These are phyloP conservation scores for Homarus americanus DNA, from an alignment of 1,140 invertebrate genomes.

Conservation along the genomic window DNA sequence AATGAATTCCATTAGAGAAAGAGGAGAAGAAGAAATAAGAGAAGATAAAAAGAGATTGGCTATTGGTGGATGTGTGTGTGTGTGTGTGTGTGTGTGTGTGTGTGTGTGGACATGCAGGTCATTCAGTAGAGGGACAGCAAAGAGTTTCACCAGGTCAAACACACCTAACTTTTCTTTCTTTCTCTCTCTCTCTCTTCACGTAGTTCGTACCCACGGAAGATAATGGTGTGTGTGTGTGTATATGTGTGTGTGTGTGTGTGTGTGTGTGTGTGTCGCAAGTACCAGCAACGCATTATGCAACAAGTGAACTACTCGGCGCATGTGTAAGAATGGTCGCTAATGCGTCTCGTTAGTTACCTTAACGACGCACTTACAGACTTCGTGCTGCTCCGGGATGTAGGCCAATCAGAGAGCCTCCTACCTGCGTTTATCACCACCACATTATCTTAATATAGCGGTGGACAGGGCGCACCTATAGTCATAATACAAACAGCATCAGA, in stretches of 20 bases:
- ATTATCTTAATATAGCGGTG: too few species aligned
- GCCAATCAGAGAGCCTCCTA: background rate
- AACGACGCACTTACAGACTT: background rate
- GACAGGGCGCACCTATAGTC: too few species aligned
- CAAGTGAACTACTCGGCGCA: background rate
- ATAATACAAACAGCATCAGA: too few species aligned
- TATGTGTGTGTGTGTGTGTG: too few species aligned
- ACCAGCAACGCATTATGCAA: background rate
- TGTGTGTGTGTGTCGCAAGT: background rate
- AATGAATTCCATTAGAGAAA: too few species aligned
- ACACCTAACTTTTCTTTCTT: background rate
- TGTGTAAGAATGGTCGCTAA: conserved; percentile 4
- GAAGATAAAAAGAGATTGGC: too few species aligned
- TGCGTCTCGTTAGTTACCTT: conserved; percentile 17
- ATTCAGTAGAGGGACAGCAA: background rate
- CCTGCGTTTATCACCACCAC: too few species aligned
- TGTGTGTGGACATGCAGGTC: background rate
- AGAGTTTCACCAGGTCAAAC: background rate
- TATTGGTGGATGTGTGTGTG: background rate
- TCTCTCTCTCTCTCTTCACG: background rate
- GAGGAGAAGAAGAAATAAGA: too few species aligned
- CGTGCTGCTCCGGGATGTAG: background rate
- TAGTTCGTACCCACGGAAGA: background rate
- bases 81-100: background rate
- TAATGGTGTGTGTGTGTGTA: too few species aligned